Conservation (phyloP, 2,888 invertebrate species). For the Cremastobaeus sp. region DNA sequence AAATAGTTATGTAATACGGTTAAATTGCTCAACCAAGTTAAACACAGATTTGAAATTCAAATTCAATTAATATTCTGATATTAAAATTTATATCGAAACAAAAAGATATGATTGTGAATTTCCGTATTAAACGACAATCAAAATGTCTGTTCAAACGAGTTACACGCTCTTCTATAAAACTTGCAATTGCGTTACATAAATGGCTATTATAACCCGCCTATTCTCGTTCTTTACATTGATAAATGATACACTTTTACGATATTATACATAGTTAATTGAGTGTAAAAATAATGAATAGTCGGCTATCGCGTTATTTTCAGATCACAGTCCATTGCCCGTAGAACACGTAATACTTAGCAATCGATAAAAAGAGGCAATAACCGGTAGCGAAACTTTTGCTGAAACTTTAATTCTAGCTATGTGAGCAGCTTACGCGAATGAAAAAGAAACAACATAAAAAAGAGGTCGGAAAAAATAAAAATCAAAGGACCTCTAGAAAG, state of each 20-base stretch:
- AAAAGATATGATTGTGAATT: no score
- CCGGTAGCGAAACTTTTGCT: conserved; percentile 50
- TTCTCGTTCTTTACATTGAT: conserved; percentile 7
- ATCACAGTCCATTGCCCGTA: conserved; percentile 44
- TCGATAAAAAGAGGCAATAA: conserved; percentile 57
- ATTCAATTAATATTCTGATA: no score
- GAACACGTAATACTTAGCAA: conserved; percentile 56
- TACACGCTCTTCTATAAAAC: no score
- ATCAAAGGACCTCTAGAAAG: conserved; percentile 66
- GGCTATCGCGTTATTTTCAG: conserved; percentile 49
- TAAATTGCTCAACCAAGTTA: conserved; percentile 1
- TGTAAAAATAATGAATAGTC: conserved; percentile 53
- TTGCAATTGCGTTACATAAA: no score
- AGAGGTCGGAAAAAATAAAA: conserved; percentile 60
- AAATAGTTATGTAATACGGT: not conserved
- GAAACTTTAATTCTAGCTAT: conserved; percentile 52
- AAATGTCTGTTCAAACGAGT: no score
- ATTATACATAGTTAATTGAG: conserved; percentile 46
- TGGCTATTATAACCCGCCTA: no score
- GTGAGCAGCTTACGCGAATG: conserved; percentile 55
- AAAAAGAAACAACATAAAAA: conserved; percentile 48
- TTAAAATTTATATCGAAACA: no score
- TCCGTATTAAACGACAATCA: no score
- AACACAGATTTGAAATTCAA: no score
- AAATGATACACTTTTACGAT: conserved; percentile 30